Percentiles rank a stretch among this genome's conserved stretches.
phyloP scores from a whole-genome alignment of 2,113 vertebrate species.

The Shinisaurus crocodilurus region DNA sequence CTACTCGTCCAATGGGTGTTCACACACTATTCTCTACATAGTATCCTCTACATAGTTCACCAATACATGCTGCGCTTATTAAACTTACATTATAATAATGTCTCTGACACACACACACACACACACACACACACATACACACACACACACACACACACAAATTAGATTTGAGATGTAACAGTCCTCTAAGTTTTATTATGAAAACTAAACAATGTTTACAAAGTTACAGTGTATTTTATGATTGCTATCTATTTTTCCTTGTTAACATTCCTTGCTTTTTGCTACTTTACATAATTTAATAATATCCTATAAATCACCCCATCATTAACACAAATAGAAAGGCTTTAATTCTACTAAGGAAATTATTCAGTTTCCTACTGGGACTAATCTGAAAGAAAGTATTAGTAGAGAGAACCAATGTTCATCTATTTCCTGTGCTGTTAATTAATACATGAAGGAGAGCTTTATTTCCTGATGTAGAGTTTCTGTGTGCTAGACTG shows the following conservation, averaged over 20 bases:
- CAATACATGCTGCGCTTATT: neutral
- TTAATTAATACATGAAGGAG: conserved; percentile 49
- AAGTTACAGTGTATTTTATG: conserved; percentile 15
- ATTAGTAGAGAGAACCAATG: conserved; percentile 33
- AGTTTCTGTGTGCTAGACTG: neutral
- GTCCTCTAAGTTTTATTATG: neutral
- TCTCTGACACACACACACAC: neutral
- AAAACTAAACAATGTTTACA: conserved; percentile 20
- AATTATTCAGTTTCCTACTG: conserved; percentile 56
- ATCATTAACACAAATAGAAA: conserved; percentile 42
- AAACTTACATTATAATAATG: neutral
- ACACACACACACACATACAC: no score
- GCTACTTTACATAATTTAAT: conserved; percentile 47
- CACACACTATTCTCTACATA: neutral
- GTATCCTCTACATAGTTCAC: neutral
- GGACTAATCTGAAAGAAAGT: conserved; percentile 54
- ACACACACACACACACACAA: no score
- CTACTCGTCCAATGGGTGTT: neutral
- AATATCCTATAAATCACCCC: conserved; percentile 47
- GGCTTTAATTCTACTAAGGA: conserved; percentile 47
- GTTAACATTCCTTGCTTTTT: conserved; percentile 20
- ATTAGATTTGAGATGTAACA: neutral
- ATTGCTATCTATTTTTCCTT: conserved; percentile 45
- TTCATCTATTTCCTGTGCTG: conserved; percentile 42
- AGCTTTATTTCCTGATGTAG: conserved; percentile 54